A percentile compares a stretch with the other conserved stretches of the same genome.
phyloP scores from a whole-genome alignment of 2,888 invertebrate species.

The Rambutsinella grinnellia region DNA sequence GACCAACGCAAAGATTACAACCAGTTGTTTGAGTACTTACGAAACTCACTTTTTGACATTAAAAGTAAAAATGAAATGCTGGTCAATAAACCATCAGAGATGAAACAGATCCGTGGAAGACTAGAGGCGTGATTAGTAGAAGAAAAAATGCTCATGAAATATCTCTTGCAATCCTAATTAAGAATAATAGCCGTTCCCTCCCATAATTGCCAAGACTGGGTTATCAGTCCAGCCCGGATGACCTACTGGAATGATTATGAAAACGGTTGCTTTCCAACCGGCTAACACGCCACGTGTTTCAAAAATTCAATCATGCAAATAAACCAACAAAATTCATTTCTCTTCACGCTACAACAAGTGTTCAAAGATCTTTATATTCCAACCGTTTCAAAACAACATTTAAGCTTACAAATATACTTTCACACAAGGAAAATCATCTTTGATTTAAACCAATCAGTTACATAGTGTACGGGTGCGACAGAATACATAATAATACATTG shows the following conservation, averaged over 20 bases:
- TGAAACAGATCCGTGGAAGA: neutral
- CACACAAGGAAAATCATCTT: conserved; percentile 39
- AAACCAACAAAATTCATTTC: conserved; percentile 19
- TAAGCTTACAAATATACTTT: conserved; percentile 47
- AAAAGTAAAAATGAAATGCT: conserved; percentile 5
- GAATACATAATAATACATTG: conserved; percentile 32
- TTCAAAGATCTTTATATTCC: conserved; percentile 57
- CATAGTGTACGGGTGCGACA: too few relatives aligned
- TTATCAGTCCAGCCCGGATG: neutral
- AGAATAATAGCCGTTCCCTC: neutral
- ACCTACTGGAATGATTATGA: neutral
- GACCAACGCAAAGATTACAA: neutral
- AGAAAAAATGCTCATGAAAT: too few relatives aligned
- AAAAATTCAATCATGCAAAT: neutral
- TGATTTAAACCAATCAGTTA: too few relatives aligned
- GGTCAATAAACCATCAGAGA: conserved; percentile 3
- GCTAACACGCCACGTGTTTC: neutral
- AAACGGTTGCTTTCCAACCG: neutral
- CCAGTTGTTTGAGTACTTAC: too few relatives aligned
- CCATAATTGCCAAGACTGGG: neutral
- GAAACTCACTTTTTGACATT: too few relatives aligned
- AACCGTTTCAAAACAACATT: conserved; percentile 48
- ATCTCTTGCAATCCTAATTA: too few relatives aligned
- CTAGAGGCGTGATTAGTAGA: too few relatives aligned
- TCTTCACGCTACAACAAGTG: conserved; percentile 52